Percentiles rank a stretch among this genome's conserved stretches.
Conservation (phyloP, 2,888 invertebrate species). For the Xestia c-nigrum region DNA sequence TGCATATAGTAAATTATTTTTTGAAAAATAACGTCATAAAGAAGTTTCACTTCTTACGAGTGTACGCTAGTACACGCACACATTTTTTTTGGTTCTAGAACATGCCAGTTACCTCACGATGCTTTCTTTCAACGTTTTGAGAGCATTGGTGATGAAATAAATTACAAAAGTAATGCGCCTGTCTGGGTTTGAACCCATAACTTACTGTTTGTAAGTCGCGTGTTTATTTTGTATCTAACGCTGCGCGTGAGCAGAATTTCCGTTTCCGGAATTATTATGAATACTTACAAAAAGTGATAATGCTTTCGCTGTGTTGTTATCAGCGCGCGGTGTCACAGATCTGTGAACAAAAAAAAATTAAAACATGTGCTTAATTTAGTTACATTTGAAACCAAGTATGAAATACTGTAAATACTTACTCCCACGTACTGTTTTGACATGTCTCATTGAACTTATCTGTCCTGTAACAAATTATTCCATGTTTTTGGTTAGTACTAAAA, state of each 20-base stretch:
- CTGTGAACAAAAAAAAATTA: neutral
- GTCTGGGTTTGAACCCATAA: too few relatives aligned
- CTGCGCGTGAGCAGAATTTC: neutral
- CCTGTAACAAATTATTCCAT: neutral
- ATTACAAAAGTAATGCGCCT: too few relatives aligned
- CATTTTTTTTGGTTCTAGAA: too few relatives aligned
- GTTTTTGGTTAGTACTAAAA: neutral
- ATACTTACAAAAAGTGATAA: neutral
- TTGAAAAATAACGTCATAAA: too few relatives aligned
- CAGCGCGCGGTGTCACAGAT: too few relatives aligned
- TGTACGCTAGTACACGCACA: too few relatives aligned
- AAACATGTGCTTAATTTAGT: neutral
- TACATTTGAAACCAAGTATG: neutral
- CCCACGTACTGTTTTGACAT: neutral
- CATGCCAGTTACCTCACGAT: too few relatives aligned
- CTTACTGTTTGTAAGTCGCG: too few relatives aligned
- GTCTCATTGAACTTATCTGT: neutral
- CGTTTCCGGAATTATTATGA: neutral
- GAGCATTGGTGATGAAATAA: too few relatives aligned
- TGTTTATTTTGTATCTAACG: neutral
- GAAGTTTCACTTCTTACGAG: too few relatives aligned
- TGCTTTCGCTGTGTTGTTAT: neutral
- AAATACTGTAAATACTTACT: neutral
- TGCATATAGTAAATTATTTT: too few relatives aligned
- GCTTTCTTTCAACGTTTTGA: too few relatives aligned